Evolutionary conservation across 2,888 invertebrate species (phyloP).

Genomic region (Stenodema calcarata): DNA sequence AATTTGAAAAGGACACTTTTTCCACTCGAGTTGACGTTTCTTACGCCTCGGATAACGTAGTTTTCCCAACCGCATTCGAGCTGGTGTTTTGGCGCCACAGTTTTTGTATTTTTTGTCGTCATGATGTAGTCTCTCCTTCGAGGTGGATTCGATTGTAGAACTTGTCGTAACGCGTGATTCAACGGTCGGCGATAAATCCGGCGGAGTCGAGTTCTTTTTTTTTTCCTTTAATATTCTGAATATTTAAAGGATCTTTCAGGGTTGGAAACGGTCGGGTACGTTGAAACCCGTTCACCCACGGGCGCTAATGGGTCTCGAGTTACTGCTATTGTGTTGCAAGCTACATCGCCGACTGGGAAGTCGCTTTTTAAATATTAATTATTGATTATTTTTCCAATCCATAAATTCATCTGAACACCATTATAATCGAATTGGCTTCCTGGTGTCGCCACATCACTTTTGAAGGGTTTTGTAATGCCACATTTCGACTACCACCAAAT

Average conservation of each 20-base stretch:
- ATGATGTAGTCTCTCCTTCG: neutral
- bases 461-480: no score
- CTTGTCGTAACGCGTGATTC: neutral
- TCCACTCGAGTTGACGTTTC: neutral
- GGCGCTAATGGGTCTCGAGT: neutral
- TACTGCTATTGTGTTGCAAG: neutral
- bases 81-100: neutral
- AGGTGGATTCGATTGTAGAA: neutral
- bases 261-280: neutral
- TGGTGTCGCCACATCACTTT: no score
- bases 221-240: slow-evolving; percentile 1
- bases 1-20: neutral
- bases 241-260: neutral
- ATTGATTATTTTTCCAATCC: no score
- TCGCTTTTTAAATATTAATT: no score
- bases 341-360: neutral
- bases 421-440: no score
- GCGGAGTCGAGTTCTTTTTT: neutral
- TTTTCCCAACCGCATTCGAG: neutral
- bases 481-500: no score
- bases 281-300: slow-evolving; percentile 1
- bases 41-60: neutral
- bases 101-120: neutral
- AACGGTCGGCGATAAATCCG: neutral
- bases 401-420: no score